Base-by-base conservation (phyloP, 2,797 vertebrate genomes). In the Pangasius larnaudii region DNA sequence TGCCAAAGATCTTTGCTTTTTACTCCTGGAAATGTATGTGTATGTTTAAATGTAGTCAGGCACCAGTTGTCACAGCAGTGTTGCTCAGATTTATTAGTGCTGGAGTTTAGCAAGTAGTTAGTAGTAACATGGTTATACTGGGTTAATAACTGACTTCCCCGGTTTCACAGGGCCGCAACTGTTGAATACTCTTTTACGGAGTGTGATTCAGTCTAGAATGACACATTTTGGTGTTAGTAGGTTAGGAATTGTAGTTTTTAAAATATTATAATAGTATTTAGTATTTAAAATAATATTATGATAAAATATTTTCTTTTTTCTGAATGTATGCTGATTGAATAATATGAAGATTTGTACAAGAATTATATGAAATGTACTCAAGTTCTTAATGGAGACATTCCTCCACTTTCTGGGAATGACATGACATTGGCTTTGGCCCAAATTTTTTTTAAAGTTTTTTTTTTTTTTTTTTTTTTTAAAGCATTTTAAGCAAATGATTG, bases 361-460 rank as follows among this genome's bases (percentile, higher is more conserved):
- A 79, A 56, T 36, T 0, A 65, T 65, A 65, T 63, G 16, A 46
- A 46, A 83, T 51, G n/a, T 33, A 33, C 27, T 65, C 27, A 83
- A 19, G 10, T 11, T 67, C 27, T 49, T 46, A 65, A 83, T 24
- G 49, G 22, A 67, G 49, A 30, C 30, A 10, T 74, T 86, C 46
- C 19, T 33, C 19, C 46, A 84, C 18, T 63, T 86, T 86, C 75
- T 33, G 18, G 33, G 58, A 86, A 58, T 86, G 65, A 86, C 63
- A 65, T 84, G 86, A 88, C 89, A 72, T 82, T 89, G 80, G 74
- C 86, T 86, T 90, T 89, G 79, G 87, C 61, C 49, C 9, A 67
- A 49, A 5, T 81, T 80, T 88, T 46, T 72, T 39, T 36, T 19
- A 6, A 42, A 42, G 42, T 3, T 77, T 33, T 19, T 30, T 33